Evolutionary conservation across 2,888 invertebrate species (phyloP), one percentile per base, ranked within the genome.

Genomic region (Teinopalpus imperialis): DNA sequence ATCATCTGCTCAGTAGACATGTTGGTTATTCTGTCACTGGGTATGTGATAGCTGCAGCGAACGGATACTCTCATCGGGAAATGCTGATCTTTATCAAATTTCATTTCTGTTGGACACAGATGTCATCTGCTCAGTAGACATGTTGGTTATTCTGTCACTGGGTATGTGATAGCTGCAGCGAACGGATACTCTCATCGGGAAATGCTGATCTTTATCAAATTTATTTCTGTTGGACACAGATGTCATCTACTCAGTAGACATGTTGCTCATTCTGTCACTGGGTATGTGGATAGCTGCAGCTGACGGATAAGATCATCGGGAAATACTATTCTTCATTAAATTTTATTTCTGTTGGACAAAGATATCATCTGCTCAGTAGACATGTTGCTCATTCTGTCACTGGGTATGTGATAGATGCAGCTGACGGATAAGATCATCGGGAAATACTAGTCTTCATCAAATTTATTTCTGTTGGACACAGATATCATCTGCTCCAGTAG

Each of bases 21-120:
- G 47, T 53, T 5, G n/a, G n/a, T 2, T 13, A 48, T 40, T 53
- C 51, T 56, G 57, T 57, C 57, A 58, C 60, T 62, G 57, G 55
- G 53, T 48, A 12, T 43, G 24, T 53, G 54, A 56, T 49, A 26
- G 32, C 51, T 45, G 29, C 31, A 23, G 6, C 16, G 2, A 4
- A 4, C 16, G 4, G 16, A 16, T 16, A 16, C 16, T 4, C 4
- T 16, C 16, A 16, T 16, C 16, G 16, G 4, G 16, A 16, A 16
- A 3, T 16, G 16, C 16, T 3, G 16, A 3, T 3, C 16, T 3
- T 16, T 16, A 3, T 16, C 2, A 4, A 16, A 16, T 3, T 16
- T 16, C 2, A 16, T 16, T 16, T 16, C 16, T 16, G 16, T 16
- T 16, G 4, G 16, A 16, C 4, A 16, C 4, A 16, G 16, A 3